Evolutionary conservation across 2,888 invertebrate species (phyloP), one percentile per base, ranked within the genome.

Genomic region (Parochlus steinenii): DNA sequence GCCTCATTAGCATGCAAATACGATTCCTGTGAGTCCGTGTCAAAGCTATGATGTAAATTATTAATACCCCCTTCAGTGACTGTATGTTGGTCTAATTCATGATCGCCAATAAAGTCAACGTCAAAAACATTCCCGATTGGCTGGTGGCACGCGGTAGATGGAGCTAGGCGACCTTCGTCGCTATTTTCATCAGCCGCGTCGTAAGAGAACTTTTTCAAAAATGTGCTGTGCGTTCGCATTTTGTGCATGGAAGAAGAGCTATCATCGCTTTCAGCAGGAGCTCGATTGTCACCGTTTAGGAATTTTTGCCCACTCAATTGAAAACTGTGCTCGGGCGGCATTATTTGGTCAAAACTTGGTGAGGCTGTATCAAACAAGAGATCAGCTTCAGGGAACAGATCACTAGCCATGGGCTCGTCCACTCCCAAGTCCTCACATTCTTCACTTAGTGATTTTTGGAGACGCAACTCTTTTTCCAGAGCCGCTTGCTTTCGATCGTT

Each of bases 351-450:
- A 10, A 36, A 36, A 16, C 30, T 36, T 5, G 36, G 36, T 10
- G 78, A 75, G 44, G 78, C 78, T 1, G 73, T 65, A 37, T 77
- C 72, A 46, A 79, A 76, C 31, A 78, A 53, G 32, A 78, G 55
- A 49, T 79, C 79, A 0, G 78, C 78, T 47, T 80, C 80, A 1
- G 80, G 79, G 50, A 80, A 80, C 42, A 80, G 56, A 47, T 80
- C 80, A 40, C 77, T 75, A 0, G 79, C 75, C n/a, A 77, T 77
- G 0, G 79, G 79, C 28, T 79, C 78, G 46, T 78, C 80, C 32
- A 80, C 79, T 4, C 80, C 79, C 8, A 79, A 59, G 49, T 80
- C 79, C 47, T 78, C 78, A 52, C 79, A 79, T 53, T 80, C 80
- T 50, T 80, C 79, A 0, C 78, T 76, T 10, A 80, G 54, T 8